Base-by-base conservation (phyloP, 2,888 invertebrate species). In the Mythimna lalbum region DNA sequence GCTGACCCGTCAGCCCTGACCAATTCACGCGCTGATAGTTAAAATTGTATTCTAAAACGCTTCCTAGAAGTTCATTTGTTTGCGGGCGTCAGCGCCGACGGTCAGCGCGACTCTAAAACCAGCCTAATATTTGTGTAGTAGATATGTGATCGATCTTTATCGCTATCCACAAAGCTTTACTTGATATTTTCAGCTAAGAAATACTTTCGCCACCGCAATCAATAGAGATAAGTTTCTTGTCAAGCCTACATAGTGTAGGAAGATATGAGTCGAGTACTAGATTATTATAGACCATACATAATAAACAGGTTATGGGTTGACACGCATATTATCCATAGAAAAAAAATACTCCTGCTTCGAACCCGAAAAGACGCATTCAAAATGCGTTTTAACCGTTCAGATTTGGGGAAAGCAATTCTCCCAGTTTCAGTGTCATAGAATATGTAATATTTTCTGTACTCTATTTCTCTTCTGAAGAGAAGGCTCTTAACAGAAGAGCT, bases 101-200 rank as follows among this genome's bases (percentile, higher is more conserved):
- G n/a, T n/a, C n/a, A n/a, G n/a, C n/a, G n/a, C n/a, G n/a, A n/a
- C n/a, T n/a, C n/a, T n/a, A n/a, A n/a, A n/a, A n/a, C n/a, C n/a
- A n/a, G n/a, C n/a, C n/a, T n/a, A n/a, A n/a, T 7, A 52, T 49
- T 10, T 31, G 27, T 69, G 27, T 39, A 57, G 39, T 14, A 50
- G 39, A 50, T 39, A 23, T 49, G 9, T 31, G 21, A 39, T 66
- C 6, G 19, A 19, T 31, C 12, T 52, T 50, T 19, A 39, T 27
- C 4, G 21, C 17, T n/a, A 66, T 39, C 36, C n/a, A 27, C 0
- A 47, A 56, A 68, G 19, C 17, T 27, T 27, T 27, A 27, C 27
- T 70, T 52, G 21, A 57, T 36, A 21, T 33, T n/a, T 21, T 52
- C 17, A 39, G 39, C 65, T 57, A 27, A 56, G 31, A 56, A 56